These are phyloP conservation scores for Helicoverpa assulta DNA, from an alignment of 2,888 invertebrate genomes.

Conservation along the genomic window DNA sequence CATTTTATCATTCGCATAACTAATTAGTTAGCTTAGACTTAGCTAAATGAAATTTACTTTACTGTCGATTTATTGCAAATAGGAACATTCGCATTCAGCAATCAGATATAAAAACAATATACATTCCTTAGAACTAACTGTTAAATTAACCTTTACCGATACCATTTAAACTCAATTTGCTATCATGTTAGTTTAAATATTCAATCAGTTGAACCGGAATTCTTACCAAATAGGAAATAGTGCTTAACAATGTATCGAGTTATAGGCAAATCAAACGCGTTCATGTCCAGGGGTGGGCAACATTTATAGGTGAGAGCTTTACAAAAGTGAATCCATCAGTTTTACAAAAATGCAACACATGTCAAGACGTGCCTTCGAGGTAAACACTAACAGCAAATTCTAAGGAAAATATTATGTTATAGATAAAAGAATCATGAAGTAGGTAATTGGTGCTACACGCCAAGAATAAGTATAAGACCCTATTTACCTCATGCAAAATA, in stretches of 20 bases:
- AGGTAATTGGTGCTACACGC: too few relatives aligned
- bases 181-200: constrained; percentile 63
- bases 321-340: too few relatives aligned
- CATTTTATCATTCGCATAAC: neutral
- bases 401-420: too few relatives aligned
- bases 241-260: constrained; percentile 48
- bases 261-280: constrained; percentile 57
- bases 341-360: too few relatives aligned
- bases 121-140: constrained; percentile 41
- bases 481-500: too few relatives aligned
- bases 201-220: constrained; percentile 61
- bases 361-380: too few relatives aligned
- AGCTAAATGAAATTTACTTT: constrained; percentile 21
- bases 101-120: constrained; percentile 56
- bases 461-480: too few relatives aligned
- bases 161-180: constrained; percentile 59
- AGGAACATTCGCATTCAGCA: constrained; percentile 41
- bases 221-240: constrained; percentile 58
- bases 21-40: constrained; percentile 3
- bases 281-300: constrained; percentile 21
- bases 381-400: too few relatives aligned
- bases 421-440: too few relatives aligned
- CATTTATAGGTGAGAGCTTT: too few relatives aligned
- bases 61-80: constrained; percentile 59
- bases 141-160: constrained; percentile 55